Evolutionary conservation across 2,888 invertebrate species (phyloP).

Genomic region (Gastracanthus pulcherrimus): DNA sequence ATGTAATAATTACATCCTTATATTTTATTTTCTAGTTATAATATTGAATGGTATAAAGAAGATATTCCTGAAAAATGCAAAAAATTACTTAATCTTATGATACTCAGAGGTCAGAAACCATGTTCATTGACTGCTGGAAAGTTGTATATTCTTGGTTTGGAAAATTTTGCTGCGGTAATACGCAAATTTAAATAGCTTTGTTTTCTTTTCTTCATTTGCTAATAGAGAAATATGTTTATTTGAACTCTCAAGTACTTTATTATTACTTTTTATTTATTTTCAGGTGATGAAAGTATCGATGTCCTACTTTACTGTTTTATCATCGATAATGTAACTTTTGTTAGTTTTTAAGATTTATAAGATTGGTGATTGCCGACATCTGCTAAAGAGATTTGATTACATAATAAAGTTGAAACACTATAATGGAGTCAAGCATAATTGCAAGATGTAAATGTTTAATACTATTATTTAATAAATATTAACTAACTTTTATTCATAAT

Average conservation of each 20-base stretch:
- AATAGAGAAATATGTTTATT: too few relatives aligned
- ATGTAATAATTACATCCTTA: not conserved
- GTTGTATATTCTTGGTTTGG: constrained; percentile 46
- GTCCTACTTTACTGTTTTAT: constrained; percentile 54
- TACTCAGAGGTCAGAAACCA: constrained; percentile 46
- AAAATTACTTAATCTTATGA: constrained; percentile 43
- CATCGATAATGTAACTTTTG: constrained; percentile 37
- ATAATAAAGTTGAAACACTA: too few relatives aligned
- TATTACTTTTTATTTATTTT: not conserved
- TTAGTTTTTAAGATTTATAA: too few relatives aligned
- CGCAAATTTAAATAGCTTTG: not conserved
- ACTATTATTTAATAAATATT: too few relatives aligned
- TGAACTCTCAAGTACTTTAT: not conserved
- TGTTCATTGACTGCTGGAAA: constrained; percentile 46
- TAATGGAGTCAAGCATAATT: too few relatives aligned
- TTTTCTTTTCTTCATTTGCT: not conserved
- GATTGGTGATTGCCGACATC: too few relatives aligned
- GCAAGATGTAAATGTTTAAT: too few relatives aligned
- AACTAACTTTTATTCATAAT: too few relatives aligned
- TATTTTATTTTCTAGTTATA: constrained; percentile 39
- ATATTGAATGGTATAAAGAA: constrained; percentile 46
- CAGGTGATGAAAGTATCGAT: constrained; percentile 49
- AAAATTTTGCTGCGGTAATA: constrained; percentile 50
- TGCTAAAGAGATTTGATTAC: too few relatives aligned
- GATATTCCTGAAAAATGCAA: constrained; percentile 22